Evolutionary conservation across 2,113 vertebrate genomes (phyloP), one percentile per base, ranked within the genome.

Genomic region (Mormyrus iriodes): DNA sequence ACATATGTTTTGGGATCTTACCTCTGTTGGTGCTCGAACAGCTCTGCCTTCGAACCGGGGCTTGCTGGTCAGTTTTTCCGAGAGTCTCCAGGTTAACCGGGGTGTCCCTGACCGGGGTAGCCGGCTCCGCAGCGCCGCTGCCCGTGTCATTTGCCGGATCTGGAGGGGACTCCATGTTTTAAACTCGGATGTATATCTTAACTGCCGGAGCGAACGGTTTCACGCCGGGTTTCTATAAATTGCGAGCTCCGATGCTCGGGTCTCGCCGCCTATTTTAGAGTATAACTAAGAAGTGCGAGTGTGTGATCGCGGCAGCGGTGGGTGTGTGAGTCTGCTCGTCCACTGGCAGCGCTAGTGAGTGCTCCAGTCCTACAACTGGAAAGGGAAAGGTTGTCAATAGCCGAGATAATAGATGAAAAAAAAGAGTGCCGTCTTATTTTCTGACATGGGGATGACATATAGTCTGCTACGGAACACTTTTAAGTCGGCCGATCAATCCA

Each of bases 131-230:
- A 93, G 93, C 93, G 93, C 95, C 95, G 94, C 94, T 95, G 92
- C 93, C 93, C 94, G 94, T 88, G 85, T 92, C 95, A 93, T 93
- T 96, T 92, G 90, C 93, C 83, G 95, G 94, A 93, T 96, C 95
- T 92, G 94, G 95, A 94, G 94, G 94, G 91, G 96, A 95, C 94
- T 97, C 97, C 97, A 97, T 97, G 93, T 95, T 94, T 92, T 94
- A 42, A 69, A 79, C 42, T 88, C 44, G n/a, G 44, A 87, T 52
- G 21, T 79, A 48, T 83, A 17, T 85, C 51, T 65, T 88, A 49
- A 86, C 24, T 82, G 51, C 69, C 52, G 44, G 31, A 73, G 85
- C 46, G 27, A 53, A 44, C 85, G 69, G 39, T 85, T 93, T 93
- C 94, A 92, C 91, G 91, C 93, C 93, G 93, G 93, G 92, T 93